Conservation (phyloP, 1,140 invertebrate genomes). For the Paramacrobiotus metropolitanus region DNA sequence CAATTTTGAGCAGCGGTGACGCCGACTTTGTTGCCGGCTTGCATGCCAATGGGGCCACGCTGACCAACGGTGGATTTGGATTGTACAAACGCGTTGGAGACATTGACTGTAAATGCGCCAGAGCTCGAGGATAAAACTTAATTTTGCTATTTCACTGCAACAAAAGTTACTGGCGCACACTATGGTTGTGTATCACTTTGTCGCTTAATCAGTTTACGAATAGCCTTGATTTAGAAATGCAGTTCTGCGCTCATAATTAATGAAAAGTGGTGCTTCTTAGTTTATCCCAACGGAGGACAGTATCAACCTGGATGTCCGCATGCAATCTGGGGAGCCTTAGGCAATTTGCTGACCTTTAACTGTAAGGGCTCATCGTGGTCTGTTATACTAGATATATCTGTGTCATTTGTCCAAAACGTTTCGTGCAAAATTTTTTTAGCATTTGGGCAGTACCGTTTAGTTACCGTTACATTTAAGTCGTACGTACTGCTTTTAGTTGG, state of each 20-base stretch:
- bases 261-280: background rate
- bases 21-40: background rate
- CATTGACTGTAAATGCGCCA: background rate
- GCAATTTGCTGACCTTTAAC: background rate
- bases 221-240: background rate
- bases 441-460: no score
- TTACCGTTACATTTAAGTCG: no score
- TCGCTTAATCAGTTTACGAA: background rate
- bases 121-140: background rate
- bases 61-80: background rate
- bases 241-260: background rate
- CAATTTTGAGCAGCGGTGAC: background rate
- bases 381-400: background rate
- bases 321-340: background rate
- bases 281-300: background rate
- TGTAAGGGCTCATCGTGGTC: background rate
- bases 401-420: background rate
- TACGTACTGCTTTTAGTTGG: no score
- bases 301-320: background rate
- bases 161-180: background rate
- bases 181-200: background rate
- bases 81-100: background rate
- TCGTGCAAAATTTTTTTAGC: background rate
- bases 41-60: background rate
- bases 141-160: background rate